Percentiles rank a stretch among this genome's conserved stretches.
Conservation (phyloP, 2,888 invertebrate genomes). For the Troides helena region DNA sequence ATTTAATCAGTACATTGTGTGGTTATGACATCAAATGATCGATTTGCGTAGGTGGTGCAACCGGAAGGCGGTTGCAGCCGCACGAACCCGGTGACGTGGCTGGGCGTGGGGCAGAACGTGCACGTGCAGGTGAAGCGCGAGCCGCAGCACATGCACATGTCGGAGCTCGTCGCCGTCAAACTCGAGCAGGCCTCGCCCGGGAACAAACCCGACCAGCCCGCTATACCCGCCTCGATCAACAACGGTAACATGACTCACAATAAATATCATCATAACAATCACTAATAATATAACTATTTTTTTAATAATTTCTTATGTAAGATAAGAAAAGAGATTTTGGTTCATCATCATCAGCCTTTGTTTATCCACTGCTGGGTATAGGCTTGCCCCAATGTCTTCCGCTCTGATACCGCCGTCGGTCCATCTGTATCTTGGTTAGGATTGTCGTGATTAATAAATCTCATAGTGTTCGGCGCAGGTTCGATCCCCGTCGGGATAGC, state of each 20-base stretch:
- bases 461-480: slow-evolving; percentile 47
- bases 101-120: slow-evolving; percentile 70
- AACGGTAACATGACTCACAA: slow-evolving; percentile 51
- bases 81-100: slow-evolving; percentile 85
- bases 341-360: no score
- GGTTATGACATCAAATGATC: slow-evolving; percentile 4
- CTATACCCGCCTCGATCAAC: slow-evolving; percentile 70
- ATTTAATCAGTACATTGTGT: not conserved
- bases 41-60: slow-evolving; percentile 59
- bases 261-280: no score
- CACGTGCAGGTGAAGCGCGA: slow-evolving; percentile 84
- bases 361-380: no score
- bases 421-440: no score
- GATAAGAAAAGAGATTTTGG: no score
- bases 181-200: slow-evolving; percentile 84
- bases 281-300: no score
- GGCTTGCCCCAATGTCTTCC: no score
- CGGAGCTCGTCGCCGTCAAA: slow-evolving; percentile 81
- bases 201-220: slow-evolving; percentile 74
- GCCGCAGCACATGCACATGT: slow-evolving; percentile 80
- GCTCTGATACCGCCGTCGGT: no score
- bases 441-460: slow-evolving; percentile 22
- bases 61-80: slow-evolving; percentile 84
- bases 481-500: slow-evolving; percentile 92
- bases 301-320: no score